Base-by-base conservation (phyloP, 2,888 invertebrate genomes). In the Aporophyla nigra region DNA sequence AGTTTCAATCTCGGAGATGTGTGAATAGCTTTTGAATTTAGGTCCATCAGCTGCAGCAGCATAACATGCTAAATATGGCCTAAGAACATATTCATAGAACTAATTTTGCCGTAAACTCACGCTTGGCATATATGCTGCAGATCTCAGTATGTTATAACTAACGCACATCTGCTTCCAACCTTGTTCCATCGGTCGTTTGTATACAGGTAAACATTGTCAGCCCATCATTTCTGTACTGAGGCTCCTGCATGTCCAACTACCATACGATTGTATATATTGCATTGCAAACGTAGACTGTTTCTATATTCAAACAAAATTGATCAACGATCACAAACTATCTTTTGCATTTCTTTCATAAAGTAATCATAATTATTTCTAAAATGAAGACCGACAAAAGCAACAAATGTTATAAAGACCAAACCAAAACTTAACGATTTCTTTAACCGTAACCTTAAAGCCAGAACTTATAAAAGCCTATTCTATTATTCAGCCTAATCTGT, bases 401-500 rank as follows among this genome's bases (percentile, higher is more conserved):
- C 40, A 33, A 24, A n/a, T 24, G 27, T 61, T 12, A 49, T 54
- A 59, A 62, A 74, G 59, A 74, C 56, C 19, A 74, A 71, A 67
- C 49, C 53, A 19, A 46, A 59, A 59, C 19, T 46, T 14, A 9
- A 40, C 61, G 9, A 40, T 69, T 49, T 69, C 46, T 49, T 62
- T 43, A 54, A 76, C 79, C 16, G 7, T 54, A 16, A 69, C 21
- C 59, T 65, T 51, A 49, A 24, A 12, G 43, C 16, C 21, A 40
- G 21, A 65, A 59, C 59, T 76, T 77, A 46, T 53, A 49, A 14
- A 16, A 72, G 63, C 14, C 16, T 80, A 54, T 54, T 76, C 58
- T 62, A 76, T 81, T 70, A 81, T 74, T 80, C 71, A 71, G n/a
- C 21, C n/a, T 69, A 65, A 82, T 85, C 68, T 69, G 49, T 76